These are phyloP conservation scores for Eurystomus glaucurus DNA, from an alignment of 2,797 vertebrate species.

Conservation along the genomic window DNA sequence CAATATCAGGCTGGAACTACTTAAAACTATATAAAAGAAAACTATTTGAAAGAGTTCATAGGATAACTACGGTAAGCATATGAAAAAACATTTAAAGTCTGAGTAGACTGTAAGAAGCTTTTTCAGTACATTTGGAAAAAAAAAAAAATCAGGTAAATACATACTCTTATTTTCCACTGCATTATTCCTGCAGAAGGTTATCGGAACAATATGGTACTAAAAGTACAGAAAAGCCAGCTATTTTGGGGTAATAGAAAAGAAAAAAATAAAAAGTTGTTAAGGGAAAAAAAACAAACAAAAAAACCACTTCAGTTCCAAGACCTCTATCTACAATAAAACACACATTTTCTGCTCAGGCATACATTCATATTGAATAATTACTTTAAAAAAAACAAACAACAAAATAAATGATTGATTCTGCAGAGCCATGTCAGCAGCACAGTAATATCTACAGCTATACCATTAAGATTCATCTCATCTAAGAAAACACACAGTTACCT, in stretches of 20 bases:
- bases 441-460: background rate
- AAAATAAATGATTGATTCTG: background rate
- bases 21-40: background rate
- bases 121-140: background rate
- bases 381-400: rapidly evolving
- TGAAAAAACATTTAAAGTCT: background rate
- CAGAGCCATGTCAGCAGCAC: background rate
- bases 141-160: background rate
- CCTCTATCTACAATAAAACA: background rate
- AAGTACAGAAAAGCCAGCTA: background rate
- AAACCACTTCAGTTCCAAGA: background rate
- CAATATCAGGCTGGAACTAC: background rate
- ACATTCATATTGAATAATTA: background rate
- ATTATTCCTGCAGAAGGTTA: background rate
- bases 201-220: background rate
- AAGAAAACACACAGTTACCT: slow-evolving; percentile 82
- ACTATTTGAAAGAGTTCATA: rapidly evolving
- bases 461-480: background rate
- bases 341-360: background rate
- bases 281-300: background rate
- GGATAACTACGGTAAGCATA: background rate
- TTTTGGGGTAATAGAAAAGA: background rate
- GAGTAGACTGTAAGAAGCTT: rapidly evolving
- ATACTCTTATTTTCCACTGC: background rate
- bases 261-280: background rate